Evolutionary conservation across 2,888 invertebrate genomes (phyloP), one percentile per base, ranked within the genome.

Genomic region (Antheraea yamamai): DNA sequence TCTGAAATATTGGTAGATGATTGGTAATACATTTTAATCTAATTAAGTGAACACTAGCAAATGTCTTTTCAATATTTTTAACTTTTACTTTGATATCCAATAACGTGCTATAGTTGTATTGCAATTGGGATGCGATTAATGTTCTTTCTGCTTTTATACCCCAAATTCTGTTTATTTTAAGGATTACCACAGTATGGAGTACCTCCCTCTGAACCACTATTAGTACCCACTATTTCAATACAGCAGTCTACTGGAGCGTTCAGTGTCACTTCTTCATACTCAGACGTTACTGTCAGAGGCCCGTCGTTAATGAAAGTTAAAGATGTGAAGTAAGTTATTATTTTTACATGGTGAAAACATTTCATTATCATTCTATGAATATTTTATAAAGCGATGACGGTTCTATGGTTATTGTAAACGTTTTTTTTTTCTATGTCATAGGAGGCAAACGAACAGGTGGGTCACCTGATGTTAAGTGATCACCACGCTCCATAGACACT

Each of bases 141-240:
- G 12, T 47, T 12, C 7, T 23, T 12, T 55, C 2, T 55, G 16
- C n/a, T 26, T n/a, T 64, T 23, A 64, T 26, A 64, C 6, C n/a
- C 47, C 47, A 47, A 64, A 26, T 64, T 64, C 26, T 30, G 18
- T 47, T 12, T 47, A 10, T 61, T 72, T 73, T 1, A 81, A 91
- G 97, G 97, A 72, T 93, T 97, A 30, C 95, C 96, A 1, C 95
- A 95, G 80, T 95, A 95, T 76, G 95, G 94, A 18, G 95, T 97
- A 51, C 97, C 97, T 16, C 91, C 96, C 58, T 96, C 96, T 78
- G 97, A 97, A 81, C 97, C 97, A 0, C 89, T 97, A 26, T 73
- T 90, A 10, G 93, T 97, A 6, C 96, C 96, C 0, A 93, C 96
- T 76, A 89, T 97, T n/a, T 92, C 95, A 0, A 94, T 97, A 71